phyloP scores from a whole-genome alignment of 2,888 invertebrate species.

The Drosophila melanosoma region DNA sequence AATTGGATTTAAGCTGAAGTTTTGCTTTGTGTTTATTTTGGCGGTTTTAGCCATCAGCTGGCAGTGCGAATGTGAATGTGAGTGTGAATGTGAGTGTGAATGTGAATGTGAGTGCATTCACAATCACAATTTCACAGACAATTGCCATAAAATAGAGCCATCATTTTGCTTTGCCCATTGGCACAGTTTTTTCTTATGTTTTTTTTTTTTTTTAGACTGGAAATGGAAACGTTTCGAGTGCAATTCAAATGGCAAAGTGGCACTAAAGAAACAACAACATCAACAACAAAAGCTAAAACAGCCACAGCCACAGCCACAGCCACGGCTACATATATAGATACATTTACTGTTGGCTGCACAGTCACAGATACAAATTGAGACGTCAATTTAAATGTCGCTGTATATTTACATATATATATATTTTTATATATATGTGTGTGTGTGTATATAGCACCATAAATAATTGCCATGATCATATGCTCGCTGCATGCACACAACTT shows the following conservation, averaged over 20 bases:
- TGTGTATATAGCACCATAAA: constrained; percentile 40
- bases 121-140: constrained; percentile 60
- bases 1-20: constrained; percentile 60
- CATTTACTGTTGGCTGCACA: constrained; percentile 3
- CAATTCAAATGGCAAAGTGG: constrained; percentile 57
- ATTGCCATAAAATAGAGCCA: constrained; percentile 45
- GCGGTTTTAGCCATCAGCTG: constrained; percentile 22
- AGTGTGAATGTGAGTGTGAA: constrained; percentile 13
- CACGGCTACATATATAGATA: constrained; percentile 20
- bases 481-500: constrained; percentile 62
- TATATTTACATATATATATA: background rate
- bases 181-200: constrained; percentile 54
- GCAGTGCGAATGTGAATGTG: constrained; percentile 2
- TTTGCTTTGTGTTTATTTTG: constrained; percentile 35
- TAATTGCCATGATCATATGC: constrained; percentile 77
- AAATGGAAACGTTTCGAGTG: constrained; percentile 58
- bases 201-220: constrained; percentile 50
- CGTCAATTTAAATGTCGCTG: constrained; percentile 59
- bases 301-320: constrained; percentile 18
- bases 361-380: constrained; percentile 6
- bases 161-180: constrained; percentile 59
- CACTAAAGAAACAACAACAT: constrained; percentile 8
- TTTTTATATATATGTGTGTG: constrained; percentile 27
- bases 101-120: constrained; percentile 12
- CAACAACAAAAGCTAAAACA: background rate